Evolutionary conservation across 2,113 vertebrate genomes (phyloP).

Genomic region (Alectura lathami): DNA sequence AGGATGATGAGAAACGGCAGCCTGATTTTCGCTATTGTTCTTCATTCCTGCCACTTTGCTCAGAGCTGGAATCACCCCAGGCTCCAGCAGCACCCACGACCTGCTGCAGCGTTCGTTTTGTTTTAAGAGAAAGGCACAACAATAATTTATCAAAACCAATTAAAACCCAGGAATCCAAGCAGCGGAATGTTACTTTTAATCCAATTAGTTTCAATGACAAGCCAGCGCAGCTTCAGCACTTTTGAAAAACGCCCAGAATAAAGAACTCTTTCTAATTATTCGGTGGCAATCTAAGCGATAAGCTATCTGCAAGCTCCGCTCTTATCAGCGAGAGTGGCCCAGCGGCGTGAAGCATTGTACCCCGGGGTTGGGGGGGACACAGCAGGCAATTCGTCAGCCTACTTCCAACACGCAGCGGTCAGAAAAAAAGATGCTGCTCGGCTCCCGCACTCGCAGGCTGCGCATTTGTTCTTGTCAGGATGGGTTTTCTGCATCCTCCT

Average conservation of each 20-base stretch:
- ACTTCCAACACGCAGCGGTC: not conserved
- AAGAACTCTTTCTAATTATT: not conserved
- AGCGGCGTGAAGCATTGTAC: not conserved
- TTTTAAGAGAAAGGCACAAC: not conserved
- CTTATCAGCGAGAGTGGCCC: not conserved
- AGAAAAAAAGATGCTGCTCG: not conserved
- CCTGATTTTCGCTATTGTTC: not conserved
- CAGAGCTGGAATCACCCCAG: not conserved
- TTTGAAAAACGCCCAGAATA: not conserved
- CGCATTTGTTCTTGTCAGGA: not conserved
- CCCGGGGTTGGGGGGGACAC: not conserved
- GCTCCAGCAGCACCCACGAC: not conserved
- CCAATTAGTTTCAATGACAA: slow-evolving; percentile 42
- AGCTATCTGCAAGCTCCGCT: not conserved
- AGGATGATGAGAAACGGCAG: slow-evolving; percentile 13
- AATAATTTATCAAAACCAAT: slow-evolving; percentile 21
- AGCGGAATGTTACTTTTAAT: slow-evolving; percentile 26
- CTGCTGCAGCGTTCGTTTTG: rapidly evolving
- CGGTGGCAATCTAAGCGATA: not conserved
- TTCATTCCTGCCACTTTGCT: not conserved
- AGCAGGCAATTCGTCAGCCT: not conserved
- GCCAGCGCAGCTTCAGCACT: not conserved
- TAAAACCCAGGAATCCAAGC: not conserved
- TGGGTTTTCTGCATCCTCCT: not conserved
- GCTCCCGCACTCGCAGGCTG: not conserved